Percentiles rank a stretch among this genome's conserved stretches.
Evolutionary conservation across 1,140 invertebrate species (phyloP).

Genomic region (Temnothorax nylanderi): DNA sequence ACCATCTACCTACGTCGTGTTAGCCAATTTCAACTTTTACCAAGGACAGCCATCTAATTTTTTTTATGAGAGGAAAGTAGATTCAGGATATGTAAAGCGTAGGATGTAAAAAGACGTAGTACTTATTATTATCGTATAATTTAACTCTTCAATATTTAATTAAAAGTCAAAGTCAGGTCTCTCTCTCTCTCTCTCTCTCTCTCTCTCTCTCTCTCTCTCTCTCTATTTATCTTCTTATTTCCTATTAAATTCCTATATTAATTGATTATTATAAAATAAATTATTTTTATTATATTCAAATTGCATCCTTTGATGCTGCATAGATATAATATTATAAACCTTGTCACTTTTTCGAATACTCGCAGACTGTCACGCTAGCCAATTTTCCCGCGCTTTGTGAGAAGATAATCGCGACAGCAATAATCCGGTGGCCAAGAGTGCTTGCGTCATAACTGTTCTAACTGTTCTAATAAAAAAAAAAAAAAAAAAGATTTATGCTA

Average conservation of each 20-base stretch:
- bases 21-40: slow-evolving; percentile 59
- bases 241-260: not conserved
- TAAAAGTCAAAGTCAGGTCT: not conserved
- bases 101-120: not conserved
- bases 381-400: not conserved
- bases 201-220: not conserved
- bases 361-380: not conserved
- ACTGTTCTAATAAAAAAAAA: slow-evolving; percentile 1
- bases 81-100: not conserved
- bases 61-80: not conserved
- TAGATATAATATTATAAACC: not conserved
- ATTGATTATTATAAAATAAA: not conserved
- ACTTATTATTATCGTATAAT: not conserved
- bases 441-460: not conserved
- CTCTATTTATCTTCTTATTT: no score
- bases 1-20: slow-evolving; percentile 1
- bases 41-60: slow-evolving; percentile 24
- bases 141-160: not conserved
- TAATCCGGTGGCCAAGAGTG: not conserved
- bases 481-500: slow-evolving; percentile 6
- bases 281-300: not conserved
- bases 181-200: not conserved
- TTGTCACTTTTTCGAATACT: not conserved
- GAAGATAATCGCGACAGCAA: not conserved
- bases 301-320: not conserved